A percentile compares a stretch with the other conserved stretches of the same genome.
These are phyloP conservation scores for Alaudala cheleensis DNA, from an alignment of 2,113 vertebrate genomes.

Conservation along the genomic window DNA sequence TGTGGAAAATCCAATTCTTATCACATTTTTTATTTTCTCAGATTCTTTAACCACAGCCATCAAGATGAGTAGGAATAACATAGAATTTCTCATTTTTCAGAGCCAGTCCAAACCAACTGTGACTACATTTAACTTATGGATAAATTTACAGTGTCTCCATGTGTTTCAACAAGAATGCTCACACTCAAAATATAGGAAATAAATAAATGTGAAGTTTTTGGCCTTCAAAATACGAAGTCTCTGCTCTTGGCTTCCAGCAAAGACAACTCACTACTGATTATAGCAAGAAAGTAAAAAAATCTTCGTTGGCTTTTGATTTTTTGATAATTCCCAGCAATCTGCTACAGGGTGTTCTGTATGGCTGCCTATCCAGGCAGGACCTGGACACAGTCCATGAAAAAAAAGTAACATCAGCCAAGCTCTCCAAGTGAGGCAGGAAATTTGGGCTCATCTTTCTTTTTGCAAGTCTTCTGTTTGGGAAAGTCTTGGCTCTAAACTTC, in stretches of 20 bases:
- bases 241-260: background rate
- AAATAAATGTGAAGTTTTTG: background rate
- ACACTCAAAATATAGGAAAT: background rate
- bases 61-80: accelerated
- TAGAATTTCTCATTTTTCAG: background rate
- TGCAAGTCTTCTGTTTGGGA: background rate
- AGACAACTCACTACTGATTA: background rate
- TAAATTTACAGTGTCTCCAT: background rate
- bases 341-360: background rate
- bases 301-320: background rate
- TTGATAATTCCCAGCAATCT: background rate
- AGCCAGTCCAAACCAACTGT: background rate
- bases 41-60: background rate
- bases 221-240: background rate
- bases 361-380: background rate
- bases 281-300: background rate
- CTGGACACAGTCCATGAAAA: background rate
- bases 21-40: background rate
- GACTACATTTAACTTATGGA: background rate
- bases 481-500: background rate
- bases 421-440: background rate
- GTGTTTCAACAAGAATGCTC: background rate
- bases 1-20: background rate
- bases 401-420: background rate
- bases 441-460: background rate